Conservation (phyloP, 2,797 vertebrate species). For the Australoheros facetus region DNA sequence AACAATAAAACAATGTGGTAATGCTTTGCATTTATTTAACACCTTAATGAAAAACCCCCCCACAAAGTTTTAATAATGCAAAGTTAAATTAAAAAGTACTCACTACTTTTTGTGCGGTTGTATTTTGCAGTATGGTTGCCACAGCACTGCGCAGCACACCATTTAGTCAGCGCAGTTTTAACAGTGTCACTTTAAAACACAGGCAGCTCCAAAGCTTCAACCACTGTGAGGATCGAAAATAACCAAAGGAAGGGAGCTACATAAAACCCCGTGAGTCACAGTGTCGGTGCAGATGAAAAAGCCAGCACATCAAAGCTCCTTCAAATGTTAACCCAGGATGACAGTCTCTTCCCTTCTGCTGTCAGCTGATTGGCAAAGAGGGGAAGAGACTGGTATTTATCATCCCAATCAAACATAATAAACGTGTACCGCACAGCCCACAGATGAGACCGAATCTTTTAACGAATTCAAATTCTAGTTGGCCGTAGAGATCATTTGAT, state of each 20-base stretch:
- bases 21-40: too few species aligned
- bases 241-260: background rate
- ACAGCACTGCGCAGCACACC: background rate
- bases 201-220: background rate
- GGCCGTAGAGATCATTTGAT: conserved; percentile 14
- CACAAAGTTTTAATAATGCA: background rate
- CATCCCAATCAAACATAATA: conserved; percentile 5
- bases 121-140: background rate
- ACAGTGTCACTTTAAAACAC: background rate
- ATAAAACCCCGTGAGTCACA: conserved; percentile 1
- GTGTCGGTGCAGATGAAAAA: background rate
- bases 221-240: background rate
- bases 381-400: background rate
- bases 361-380: background rate
- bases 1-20: too few species aligned
- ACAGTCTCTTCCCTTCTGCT: background rate
- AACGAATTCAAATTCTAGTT: conserved; percentile 4
- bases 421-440: background rate
- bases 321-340: background rate
- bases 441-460: conserved; percentile 4
- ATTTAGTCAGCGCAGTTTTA: background rate
- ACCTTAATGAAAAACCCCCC: too few species aligned
- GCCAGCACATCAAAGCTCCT: conserved; percentile 2
- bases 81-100: background rate
- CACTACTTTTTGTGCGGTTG: background rate